Conservation (phyloP, 1,140 invertebrate species). For the Papilio xuthus region DNA sequence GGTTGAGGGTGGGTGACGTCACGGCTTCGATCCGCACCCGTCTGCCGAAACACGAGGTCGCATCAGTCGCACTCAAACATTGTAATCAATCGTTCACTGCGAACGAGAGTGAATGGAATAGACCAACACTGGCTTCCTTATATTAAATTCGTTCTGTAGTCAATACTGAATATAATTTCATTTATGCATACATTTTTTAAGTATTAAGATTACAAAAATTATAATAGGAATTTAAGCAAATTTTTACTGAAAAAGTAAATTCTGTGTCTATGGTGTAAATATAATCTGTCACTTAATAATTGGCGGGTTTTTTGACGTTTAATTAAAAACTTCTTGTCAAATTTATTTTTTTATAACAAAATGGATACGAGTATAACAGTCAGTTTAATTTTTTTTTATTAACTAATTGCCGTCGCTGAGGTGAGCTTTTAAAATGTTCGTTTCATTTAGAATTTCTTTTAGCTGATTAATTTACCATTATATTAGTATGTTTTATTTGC, state of each 20-base stretch:
- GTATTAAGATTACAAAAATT: background rate
- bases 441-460: conserved; percentile 40
- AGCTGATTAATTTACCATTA: conserved; percentile 35
- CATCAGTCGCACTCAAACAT: conserved; percentile 23
- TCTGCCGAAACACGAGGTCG: conserved; percentile 38
- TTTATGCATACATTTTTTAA: background rate
- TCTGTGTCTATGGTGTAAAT: background rate
- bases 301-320: conserved; percentile 5
- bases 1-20: conserved; percentile 41
- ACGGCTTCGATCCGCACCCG: conserved; percentile 44
- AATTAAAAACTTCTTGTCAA: background rate
- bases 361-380: conserved; percentile 22
- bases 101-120: conserved; percentile 31
- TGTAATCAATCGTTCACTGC: conserved; percentile 21
- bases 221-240: background rate
- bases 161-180: background rate
- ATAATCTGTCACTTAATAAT: background rate
- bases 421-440: conserved; percentile 46
- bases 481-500: conserved; percentile 12
- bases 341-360: background rate
- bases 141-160: background rate
- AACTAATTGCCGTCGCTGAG: conserved; percentile 51
- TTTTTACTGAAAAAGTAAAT: background rate
- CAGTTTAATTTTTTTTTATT: conserved; percentile 43
- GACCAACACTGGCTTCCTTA: conserved; percentile 5